Conservation (phyloP, 2,888 invertebrate genomes). For the Zeuzera pyrina region DNA sequence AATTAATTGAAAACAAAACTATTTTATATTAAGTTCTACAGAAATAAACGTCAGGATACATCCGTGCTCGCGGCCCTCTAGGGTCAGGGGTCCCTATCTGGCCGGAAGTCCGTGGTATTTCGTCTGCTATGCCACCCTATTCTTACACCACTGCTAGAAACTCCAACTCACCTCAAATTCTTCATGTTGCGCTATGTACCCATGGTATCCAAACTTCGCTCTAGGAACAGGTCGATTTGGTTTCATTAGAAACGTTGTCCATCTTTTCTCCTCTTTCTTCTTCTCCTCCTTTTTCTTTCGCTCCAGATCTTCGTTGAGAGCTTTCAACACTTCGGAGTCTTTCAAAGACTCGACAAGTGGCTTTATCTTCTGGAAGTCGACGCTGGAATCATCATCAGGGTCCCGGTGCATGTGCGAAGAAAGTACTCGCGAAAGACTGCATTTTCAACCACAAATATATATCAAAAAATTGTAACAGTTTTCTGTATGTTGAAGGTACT, state of each 20-base stretch:
- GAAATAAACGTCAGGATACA: no score
- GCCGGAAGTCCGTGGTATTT: no score
- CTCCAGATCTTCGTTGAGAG: conserved; percentile 70
- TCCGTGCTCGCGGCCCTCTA: no score
- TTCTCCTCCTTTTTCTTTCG: conserved; percentile 63
- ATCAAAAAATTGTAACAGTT: no score
- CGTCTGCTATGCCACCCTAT: no score
- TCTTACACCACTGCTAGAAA: no score
- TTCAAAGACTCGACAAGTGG: conserved; percentile 77
- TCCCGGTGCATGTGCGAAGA: conserved; percentile 53
- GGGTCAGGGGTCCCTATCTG: no score
- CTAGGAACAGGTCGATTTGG: conserved; percentile 79
- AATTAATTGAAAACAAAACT: no score
- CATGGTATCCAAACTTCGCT: conserved; percentile 36
- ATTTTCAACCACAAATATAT: conserved; percentile 32
- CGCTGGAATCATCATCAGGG: conserved; percentile 59
- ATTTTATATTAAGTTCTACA: no score
- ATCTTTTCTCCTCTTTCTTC: conserved; percentile 74
- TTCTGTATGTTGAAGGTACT: no score
- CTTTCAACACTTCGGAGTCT: conserved; percentile 79
- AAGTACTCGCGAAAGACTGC: conserved; percentile 46
- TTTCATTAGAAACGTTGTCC: conserved; percentile 84
- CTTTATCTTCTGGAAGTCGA: conserved; percentile 79
- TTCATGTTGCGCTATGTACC: conserved; percentile 29
- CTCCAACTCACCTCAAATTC: conserved; percentile 31